These are phyloP conservation scores for Etia nguti DNA, from an alignment of 2,113 vertebrate species.

Conservation along the genomic window DNA sequence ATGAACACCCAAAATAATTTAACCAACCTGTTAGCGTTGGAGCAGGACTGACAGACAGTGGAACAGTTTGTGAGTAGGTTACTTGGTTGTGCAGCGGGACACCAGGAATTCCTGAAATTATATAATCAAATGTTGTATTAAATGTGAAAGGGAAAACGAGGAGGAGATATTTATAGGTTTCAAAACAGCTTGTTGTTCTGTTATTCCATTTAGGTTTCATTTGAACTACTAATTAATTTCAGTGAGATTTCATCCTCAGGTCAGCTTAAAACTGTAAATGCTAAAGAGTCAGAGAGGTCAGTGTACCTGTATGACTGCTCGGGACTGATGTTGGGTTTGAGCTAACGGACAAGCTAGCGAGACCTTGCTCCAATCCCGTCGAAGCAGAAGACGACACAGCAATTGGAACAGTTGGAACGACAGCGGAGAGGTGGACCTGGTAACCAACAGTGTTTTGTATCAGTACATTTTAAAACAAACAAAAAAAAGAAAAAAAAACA, in stretches of 20 bases:
- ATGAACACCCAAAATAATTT: not conserved
- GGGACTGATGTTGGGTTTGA: constrained; percentile 71
- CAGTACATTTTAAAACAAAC: not conserved
- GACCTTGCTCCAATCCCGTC: constrained; percentile 76
- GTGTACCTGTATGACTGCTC: constrained; percentile 81
- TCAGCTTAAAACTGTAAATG: not conserved
- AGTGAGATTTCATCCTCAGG: not conserved
- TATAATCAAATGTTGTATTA: not conserved
- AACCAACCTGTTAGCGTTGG: constrained; percentile 78
- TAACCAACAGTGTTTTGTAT: not conserved
- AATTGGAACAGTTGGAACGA: constrained; percentile 72
- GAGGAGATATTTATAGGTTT: not conserved
- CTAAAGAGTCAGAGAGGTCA: not conserved
- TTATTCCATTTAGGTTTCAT: not conserved
- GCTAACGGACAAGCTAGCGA: constrained; percentile 78
- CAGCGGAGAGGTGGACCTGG: constrained; percentile 90
- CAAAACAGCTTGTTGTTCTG: not conserved
- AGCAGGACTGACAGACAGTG: constrained; percentile 70
- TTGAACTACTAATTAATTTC: not conserved
- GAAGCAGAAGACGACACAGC: constrained; percentile 70
- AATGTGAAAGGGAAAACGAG: not conserved
- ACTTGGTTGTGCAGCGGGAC: constrained; percentile 77
- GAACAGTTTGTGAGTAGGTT: constrained; percentile 65
- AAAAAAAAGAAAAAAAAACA: not conserved
- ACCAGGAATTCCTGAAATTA: constrained; percentile 75